Percentiles rank a stretch among this genome's conserved stretches.
These are phyloP conservation scores for Sinocyclocheilus anshuiensis DNA, from an alignment of 2,113 vertebrate species.

Conservation along the genomic window DNA sequence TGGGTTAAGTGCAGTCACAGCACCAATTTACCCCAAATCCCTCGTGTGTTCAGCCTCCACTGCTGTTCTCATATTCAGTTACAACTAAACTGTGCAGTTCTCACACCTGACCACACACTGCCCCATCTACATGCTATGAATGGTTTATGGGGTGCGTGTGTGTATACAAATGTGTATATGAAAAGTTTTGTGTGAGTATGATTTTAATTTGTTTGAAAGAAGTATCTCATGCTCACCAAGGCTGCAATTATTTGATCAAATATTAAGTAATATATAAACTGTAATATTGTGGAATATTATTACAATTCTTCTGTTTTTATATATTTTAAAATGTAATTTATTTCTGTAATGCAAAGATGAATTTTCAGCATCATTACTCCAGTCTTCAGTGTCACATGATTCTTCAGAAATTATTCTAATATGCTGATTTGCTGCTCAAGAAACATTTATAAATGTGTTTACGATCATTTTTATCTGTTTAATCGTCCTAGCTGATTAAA, in stretches of 20 bases:
- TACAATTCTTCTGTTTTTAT: background rate
- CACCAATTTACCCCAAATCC: conserved; percentile 28
- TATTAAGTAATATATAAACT: background rate
- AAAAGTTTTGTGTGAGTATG: too few relatives aligned
- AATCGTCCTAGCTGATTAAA: too few relatives aligned
- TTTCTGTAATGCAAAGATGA: background rate
- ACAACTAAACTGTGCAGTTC: background rate
- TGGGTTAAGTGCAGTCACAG: conserved; percentile 25
- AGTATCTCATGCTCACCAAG: background rate
- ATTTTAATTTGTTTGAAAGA: background rate
- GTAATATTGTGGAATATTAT: background rate
- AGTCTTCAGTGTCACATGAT: background rate
- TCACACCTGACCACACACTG: conserved; percentile 31
- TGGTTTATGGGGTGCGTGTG: background rate
- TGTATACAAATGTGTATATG: background rate
- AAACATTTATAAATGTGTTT: background rate
- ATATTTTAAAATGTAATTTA: background rate
- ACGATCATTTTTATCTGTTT: too few relatives aligned
- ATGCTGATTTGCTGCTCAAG: background rate
- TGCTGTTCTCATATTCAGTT: conserved; percentile 26
- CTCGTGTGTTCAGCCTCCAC: conserved; percentile 4
- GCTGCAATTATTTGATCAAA: background rate
- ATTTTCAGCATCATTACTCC: background rate
- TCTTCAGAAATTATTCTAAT: background rate
- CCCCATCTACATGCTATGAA: background rate